phyloP scores from a whole-genome alignment of 2,797 vertebrate genomes.

The Alauda arvensis region DNA sequence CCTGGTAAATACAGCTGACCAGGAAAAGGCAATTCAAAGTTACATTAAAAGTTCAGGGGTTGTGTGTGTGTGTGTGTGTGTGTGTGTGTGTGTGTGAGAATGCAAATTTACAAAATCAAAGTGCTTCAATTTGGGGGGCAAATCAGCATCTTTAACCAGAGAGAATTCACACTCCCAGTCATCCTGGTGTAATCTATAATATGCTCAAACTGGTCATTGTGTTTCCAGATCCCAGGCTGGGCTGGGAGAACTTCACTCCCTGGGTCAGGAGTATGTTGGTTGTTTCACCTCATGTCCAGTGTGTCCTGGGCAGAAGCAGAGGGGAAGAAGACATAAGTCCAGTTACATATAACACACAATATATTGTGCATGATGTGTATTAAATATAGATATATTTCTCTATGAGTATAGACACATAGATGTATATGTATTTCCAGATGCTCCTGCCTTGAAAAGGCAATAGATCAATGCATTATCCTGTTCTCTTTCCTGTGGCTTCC shows the following conservation, averaged over 20 bases:
- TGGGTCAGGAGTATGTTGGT: background rate
- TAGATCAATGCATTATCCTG: background rate
- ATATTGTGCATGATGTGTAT: background rate
- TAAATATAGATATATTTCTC: background rate
- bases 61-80: fast-evolving
- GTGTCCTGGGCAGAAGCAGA: background rate
- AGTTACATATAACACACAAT: too few species aligned
- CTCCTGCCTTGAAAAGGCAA: background rate
- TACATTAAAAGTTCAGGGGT: background rate
- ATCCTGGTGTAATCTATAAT: background rate
- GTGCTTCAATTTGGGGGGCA: background rate
- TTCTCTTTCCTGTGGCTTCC: background rate
- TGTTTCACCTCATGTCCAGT: background rate
- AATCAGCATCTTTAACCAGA: background rate
- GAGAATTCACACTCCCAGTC: background rate
- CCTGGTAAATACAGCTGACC: constrained; percentile 27
- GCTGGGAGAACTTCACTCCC: background rate
- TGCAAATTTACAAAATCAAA: background rate
- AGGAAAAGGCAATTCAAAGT: constrained; percentile 11
- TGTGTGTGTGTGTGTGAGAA: too few species aligned
- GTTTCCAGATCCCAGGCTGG: background rate
- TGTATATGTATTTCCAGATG: background rate
- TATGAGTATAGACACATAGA: background rate
- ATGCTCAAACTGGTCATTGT: background rate
- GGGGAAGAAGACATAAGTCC: background rate